Conservation (phyloP, 1,140 invertebrate species). For the Zophobas atratus region DNA sequence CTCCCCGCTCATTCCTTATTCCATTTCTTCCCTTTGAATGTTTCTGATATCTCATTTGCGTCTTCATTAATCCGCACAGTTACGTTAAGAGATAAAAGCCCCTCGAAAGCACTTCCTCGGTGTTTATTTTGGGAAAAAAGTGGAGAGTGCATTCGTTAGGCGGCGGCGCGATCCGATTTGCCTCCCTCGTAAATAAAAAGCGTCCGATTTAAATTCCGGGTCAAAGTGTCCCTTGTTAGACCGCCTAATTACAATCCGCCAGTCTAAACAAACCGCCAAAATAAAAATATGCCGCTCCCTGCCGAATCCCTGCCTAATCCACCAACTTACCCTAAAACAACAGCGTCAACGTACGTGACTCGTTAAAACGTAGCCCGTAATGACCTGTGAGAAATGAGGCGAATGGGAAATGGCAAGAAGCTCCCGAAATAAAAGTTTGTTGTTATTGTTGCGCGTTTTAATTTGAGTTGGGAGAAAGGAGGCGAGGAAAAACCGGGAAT, state of each 20-base stretch:
- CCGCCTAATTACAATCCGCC: conserved; percentile 5
- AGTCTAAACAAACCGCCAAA: conserved; percentile 21
- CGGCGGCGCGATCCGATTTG: too few relatives aligned
- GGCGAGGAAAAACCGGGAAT: neutral
- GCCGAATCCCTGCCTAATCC: conserved; percentile 19
- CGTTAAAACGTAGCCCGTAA: conserved; percentile 32
- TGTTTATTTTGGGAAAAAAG: too few relatives aligned
- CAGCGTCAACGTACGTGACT: conserved; percentile 24
- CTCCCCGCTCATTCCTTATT: too few relatives aligned
- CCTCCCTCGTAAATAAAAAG: too few relatives aligned
- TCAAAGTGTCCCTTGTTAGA: neutral
- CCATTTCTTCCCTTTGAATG: too few relatives aligned
- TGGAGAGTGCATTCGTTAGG: too few relatives aligned
- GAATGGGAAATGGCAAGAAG: conserved; percentile 33
- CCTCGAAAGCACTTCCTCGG: too few relatives aligned
- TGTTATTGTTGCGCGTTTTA: conserved; percentile 37
- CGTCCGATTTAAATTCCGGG: neutral
- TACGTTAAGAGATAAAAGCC: too few relatives aligned
- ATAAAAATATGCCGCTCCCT: conserved; percentile 15
- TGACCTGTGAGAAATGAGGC: conserved; percentile 41
- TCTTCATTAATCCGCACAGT: too few relatives aligned
- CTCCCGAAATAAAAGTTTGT: conserved; percentile 32
- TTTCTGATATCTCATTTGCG: too few relatives aligned
- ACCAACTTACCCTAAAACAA: conserved; percentile 25
- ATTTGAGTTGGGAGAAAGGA: conserved; percentile 14